Conservation (phyloP, 2,113 vertebrate genomes). For the Bos javanicus region DNA sequence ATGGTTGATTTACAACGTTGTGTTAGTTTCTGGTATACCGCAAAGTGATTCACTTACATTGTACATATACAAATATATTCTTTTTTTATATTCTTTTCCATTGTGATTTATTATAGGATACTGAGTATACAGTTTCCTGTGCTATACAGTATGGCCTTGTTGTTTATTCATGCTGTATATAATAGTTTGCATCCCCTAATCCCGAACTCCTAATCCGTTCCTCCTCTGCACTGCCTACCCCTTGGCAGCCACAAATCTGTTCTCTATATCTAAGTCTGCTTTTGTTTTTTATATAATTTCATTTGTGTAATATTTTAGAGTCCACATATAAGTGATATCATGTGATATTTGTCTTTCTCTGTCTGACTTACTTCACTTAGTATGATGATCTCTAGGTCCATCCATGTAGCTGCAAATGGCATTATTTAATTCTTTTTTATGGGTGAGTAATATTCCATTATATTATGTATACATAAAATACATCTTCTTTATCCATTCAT, state of each 20-base stretch:
- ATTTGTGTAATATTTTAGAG: background rate
- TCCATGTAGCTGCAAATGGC: background rate
- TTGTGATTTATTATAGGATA: background rate
- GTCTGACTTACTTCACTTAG: background rate
- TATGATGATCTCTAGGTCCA: background rate
- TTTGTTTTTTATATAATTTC: background rate
- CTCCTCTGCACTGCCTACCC: background rate
- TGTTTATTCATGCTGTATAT: background rate
- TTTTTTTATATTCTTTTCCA: background rate
- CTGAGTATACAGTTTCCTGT: background rate
- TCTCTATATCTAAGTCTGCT: background rate
- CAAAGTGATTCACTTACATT: background rate
- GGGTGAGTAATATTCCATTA: background rate
- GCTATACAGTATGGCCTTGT: background rate
- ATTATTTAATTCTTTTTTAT: background rate
- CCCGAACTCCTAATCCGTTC: background rate
- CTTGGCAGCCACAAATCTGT: background rate
- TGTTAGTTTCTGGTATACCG: background rate
- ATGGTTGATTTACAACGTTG: background rate
- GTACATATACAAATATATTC: background rate
- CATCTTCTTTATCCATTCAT: background rate
- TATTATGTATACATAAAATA: background rate
- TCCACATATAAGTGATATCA: background rate
- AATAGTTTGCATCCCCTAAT: background rate
- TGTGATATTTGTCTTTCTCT: background rate